Evolutionary conservation across 2,113 vertebrate genomes (phyloP).

Genomic region (Dunckerocampus dactyliophorus): DNA sequence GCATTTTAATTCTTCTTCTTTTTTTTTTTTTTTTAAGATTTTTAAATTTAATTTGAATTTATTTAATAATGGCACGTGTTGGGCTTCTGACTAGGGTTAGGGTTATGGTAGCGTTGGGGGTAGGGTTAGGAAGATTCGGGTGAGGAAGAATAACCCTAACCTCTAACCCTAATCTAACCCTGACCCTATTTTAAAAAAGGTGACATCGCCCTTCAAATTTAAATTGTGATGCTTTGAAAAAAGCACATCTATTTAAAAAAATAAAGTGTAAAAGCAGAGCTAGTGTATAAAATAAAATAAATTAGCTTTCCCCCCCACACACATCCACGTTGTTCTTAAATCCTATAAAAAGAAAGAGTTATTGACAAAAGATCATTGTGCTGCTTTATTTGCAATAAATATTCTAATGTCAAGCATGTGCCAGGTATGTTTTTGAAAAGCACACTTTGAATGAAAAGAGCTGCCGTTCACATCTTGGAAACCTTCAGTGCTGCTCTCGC

Average conservation of each 20-base stretch:
- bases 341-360: constrained; percentile 10
- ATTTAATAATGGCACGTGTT: neutral
- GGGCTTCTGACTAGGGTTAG: constrained; percentile 11
- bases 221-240: constrained; percentile 23
- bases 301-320: constrained; percentile 41
- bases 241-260: constrained; percentile 61
- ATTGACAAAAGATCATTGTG: constrained; percentile 51
- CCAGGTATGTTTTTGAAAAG: constrained; percentile 18
- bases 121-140: too few relatives aligned
- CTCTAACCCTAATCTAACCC: too few relatives aligned
- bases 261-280: constrained; percentile 65
- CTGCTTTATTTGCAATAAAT: constrained; percentile 66
- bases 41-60: too few relatives aligned
- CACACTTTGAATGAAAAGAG: constrained; percentile 42
- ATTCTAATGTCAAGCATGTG: constrained; percentile 48
- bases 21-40: neutral
- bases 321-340: constrained; percentile 41
- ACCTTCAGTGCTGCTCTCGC: constrained; percentile 30
- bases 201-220: neutral
- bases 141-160: too few relatives aligned
- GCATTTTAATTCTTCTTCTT: too few relatives aligned
- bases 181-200: constrained; percentile 40
- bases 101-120: too few relatives aligned
- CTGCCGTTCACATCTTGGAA: constrained; percentile 16
- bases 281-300: constrained; percentile 74